Percentiles rank a stretch among this genome's conserved stretches.
Conservation (phyloP, 2,797 vertebrate genomes). For the Pitangus sulphuratus region DNA sequence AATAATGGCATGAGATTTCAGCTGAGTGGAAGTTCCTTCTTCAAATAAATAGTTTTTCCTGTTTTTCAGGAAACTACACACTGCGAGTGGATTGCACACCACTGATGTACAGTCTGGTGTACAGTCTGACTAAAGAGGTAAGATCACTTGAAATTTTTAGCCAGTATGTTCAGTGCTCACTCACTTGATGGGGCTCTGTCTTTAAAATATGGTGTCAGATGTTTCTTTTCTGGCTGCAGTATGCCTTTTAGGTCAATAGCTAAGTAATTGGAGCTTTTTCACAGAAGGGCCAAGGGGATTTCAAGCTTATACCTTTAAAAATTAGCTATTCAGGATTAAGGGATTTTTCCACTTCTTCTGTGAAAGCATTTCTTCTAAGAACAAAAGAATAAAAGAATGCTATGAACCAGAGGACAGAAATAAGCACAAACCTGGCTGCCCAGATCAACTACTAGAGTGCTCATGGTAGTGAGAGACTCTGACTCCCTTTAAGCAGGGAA, state of each 20-base stretch:
- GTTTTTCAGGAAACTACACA: slow-evolving; percentile 90
- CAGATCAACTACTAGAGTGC: background rate
- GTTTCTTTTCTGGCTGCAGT: background rate
- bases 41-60: background rate
- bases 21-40: background rate
- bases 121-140: slow-evolving; percentile 92
- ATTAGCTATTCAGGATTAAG: background rate
- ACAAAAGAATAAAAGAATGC: background rate
- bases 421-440: background rate
- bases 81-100: slow-evolving; percentile 93
- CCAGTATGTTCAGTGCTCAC: background rate
- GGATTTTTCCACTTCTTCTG: background rate
- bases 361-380: background rate
- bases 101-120: slow-evolving; percentile 87
- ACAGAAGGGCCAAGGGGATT: background rate
- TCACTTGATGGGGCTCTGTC: background rate
- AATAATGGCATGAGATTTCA: background rate
- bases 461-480: background rate
- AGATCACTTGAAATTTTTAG: background rate
- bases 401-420: background rate
- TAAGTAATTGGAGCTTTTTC: background rate
- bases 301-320: background rate
- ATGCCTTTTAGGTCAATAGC: background rate
- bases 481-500: background rate
- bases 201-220: background rate